Evolutionary conservation across 2,888 invertebrate species (phyloP), one percentile per base, ranked within the genome.

Genomic region (Melieria picta): DNA sequence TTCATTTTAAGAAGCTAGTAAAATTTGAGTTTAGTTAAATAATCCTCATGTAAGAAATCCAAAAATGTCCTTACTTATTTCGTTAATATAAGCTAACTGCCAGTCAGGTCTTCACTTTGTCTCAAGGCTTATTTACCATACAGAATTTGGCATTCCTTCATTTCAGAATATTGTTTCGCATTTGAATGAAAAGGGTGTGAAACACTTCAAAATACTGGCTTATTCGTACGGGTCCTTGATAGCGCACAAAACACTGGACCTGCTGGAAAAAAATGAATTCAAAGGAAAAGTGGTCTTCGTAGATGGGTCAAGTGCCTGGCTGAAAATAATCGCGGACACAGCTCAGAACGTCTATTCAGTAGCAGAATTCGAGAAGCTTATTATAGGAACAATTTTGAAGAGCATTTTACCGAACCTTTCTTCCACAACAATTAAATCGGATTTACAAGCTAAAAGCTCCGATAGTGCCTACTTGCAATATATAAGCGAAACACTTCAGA

Each of bases 151-250:
- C 1, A 9, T 47, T 48, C 57, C 42, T 10, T 48, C 46, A 52
- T 74, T 70, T 3, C 48, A 74, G 74, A 63, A 73, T 55, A 71
- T 73, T 42, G 4, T 7, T 6, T 52, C 72, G 10, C 7, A 69
- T 4, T 55, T 74, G 43, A 9, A 63, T n/a, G n/a, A 11, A 7
- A 64, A 52, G 7, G 48, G 68, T 4, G 43, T 9, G 1, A 74
- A 71, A 60, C 65, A 11, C n/a, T 74, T 74, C 55, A 66, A 55
- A 65, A 68, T 74, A 6, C 62, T 72, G 0, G 74, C 70, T 10
- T 72, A 74, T 30, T 74, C 74, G 0, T 65, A 71, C 30, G 74
- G 74, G 4, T 64, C 62, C 13, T 56, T 74, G n/a, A 47, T 71
- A 2, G 72, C 68, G 13, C 72, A 74, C 11, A 56, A 63, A 48